phyloP scores from a whole-genome alignment of 2,797 vertebrate genomes.

The Todus mexicanus region DNA sequence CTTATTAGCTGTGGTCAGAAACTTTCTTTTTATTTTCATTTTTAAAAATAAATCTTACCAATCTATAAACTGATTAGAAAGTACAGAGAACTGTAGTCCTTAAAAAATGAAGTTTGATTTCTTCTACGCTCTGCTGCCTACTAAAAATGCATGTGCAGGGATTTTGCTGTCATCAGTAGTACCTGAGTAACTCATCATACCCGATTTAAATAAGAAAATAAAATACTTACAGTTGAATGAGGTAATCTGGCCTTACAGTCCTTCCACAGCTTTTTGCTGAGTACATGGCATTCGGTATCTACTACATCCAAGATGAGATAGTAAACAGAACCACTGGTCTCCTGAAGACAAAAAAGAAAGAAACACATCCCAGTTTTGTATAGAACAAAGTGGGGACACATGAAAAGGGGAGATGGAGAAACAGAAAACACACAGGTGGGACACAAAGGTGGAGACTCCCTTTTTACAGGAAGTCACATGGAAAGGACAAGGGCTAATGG shows the following conservation, averaged over 20 bases:
- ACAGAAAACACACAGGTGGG: background rate
- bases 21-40: background rate
- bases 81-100: background rate
- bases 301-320: constrained; percentile 72
- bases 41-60: background rate
- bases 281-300: constrained; percentile 65
- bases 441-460: background rate
- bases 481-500: background rate
- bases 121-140: background rate
- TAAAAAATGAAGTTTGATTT: background rate
- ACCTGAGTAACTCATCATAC: background rate
- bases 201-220: background rate
- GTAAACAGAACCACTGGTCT: constrained; percentile 47
- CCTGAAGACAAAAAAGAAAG: constrained; percentile 23
- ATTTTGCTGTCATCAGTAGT: background rate
- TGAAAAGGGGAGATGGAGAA: background rate
- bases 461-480: background rate
- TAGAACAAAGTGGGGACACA: background rate
- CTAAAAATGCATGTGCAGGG: background rate
- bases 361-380: background rate
- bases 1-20: background rate
- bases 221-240: constrained; percentile 48
- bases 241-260: background rate
- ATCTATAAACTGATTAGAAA: background rate
- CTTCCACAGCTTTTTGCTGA: constrained; percentile 54